A percentile compares a stretch with the other conserved stretches of the same genome.
Evolutionary conservation across 1,140 invertebrate genomes (phyloP).

Genomic region (Delia radicum): DNA sequence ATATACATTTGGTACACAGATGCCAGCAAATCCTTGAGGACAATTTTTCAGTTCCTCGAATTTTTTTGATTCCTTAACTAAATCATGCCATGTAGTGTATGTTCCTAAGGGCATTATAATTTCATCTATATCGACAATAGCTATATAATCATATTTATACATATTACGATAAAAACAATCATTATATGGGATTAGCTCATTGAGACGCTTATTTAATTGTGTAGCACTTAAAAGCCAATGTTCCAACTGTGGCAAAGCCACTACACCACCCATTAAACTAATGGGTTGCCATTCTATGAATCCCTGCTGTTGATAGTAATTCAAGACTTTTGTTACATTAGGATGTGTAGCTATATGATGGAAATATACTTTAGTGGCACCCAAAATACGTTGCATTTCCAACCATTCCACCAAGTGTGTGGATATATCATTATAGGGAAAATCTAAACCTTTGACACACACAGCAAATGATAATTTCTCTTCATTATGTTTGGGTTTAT

Average conservation of each 20-base stretch:
- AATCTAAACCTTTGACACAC: too few species aligned
- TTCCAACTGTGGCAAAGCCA: not conserved
- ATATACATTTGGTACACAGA: not conserved
- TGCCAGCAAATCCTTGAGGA: not conserved
- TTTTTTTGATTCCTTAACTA: constrained; percentile 28
- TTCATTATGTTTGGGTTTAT: constrained; percentile 46
- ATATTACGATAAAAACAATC: constrained; percentile 79
- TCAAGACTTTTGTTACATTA: constrained; percentile 82
- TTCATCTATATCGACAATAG: constrained; percentile 77
- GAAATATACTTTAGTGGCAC: constrained; percentile 87
- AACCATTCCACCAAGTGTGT: constrained; percentile 92
- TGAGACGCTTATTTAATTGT: constrained; percentile 56
- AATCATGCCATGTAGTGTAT: constrained; percentile 56
- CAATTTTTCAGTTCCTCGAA: not conserved
- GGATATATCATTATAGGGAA: constrained; percentile 84
- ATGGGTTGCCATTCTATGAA: constrained; percentile 65
- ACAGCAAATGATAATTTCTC: constrained; percentile 76
- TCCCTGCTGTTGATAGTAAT: constrained; percentile 40
- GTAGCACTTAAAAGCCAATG: constrained; percentile 64
- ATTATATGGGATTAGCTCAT: constrained; percentile 82
- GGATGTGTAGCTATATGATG: constrained; percentile 88
- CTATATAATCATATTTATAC: too few species aligned
- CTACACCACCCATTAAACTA: constrained; percentile 73
- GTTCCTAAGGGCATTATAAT: constrained; percentile 65
- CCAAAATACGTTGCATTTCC: constrained; percentile 80